These are phyloP conservation scores for Catostylus mosaicus DNA, from an alignment of 30 jellyfish, hydroid and myxozoan species.

Conservation along the genomic window DNA sequence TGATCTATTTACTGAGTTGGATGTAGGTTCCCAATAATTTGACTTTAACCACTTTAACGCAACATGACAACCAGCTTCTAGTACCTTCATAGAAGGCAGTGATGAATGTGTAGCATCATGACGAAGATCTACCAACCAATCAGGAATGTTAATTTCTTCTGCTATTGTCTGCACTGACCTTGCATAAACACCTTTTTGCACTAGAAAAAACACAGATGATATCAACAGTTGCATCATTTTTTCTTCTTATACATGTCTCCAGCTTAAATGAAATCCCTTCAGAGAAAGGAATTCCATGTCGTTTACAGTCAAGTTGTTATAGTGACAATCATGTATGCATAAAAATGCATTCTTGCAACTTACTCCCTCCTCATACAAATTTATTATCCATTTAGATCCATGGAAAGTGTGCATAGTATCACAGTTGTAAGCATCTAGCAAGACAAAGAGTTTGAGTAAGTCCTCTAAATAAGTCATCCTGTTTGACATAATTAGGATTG, in stretches of 20 bases:
- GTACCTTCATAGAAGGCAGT: constrained; percentile 73
- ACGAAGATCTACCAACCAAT: constrained; percentile 94
- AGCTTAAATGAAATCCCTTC: too few species aligned
- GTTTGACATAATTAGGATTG: too few species aligned
- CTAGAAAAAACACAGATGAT: constrained; percentile 24
- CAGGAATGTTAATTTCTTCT: constrained; percentile 86
- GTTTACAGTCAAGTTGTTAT: too few species aligned
- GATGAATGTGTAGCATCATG: constrained; percentile 93
- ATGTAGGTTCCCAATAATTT: constrained; percentile 82
- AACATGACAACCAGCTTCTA: constrained; percentile 55
- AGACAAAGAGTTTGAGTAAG: too few species aligned
- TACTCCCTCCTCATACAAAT: too few species aligned
- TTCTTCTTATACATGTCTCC: background rate
- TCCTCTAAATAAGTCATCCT: too few species aligned
- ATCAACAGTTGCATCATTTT: background rate
- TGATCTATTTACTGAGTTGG: background rate
- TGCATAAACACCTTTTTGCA: constrained; percentile 92
- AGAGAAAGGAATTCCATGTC: too few species aligned
- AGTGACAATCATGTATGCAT: too few species aligned
- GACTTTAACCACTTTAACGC: constrained; percentile 76
- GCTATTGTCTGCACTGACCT: constrained; percentile 87
- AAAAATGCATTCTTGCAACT: too few species aligned
- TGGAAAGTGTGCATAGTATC: too few species aligned
- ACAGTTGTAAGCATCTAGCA: too few species aligned
- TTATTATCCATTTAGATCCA: too few species aligned